phyloP scores from a whole-genome alignment of 2,888 invertebrate species.

The Halictus quadricinctus region DNA sequence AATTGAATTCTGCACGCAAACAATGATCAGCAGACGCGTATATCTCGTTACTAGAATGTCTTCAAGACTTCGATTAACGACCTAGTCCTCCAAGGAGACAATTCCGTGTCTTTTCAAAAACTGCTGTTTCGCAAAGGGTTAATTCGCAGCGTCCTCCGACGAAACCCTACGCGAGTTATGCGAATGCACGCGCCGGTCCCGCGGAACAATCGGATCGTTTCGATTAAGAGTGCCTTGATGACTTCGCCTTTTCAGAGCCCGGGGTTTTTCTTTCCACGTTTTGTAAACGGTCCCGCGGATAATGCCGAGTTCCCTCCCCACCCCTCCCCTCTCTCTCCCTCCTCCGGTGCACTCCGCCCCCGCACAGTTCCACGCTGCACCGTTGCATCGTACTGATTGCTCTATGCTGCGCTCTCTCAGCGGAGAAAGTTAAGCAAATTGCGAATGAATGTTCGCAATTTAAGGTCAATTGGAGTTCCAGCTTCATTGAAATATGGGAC shows the following conservation, averaged over 20 bases:
- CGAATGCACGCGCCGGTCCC: not conserved
- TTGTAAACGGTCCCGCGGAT: constrained; percentile 6
- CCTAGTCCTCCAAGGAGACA: not conserved
- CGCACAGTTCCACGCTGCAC: constrained; percentile 17
- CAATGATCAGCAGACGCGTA: not conserved
- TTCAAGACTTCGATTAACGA: not conserved
- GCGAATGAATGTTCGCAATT: constrained; percentile 51
- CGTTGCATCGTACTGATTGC: constrained; percentile 52
- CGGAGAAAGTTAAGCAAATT: constrained; percentile 44
- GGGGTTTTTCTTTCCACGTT: not conserved
- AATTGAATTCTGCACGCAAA: not conserved
- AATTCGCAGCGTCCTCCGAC: constrained; percentile 3
- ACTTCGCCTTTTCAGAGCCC: not conserved
- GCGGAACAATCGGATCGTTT: constrained; percentile 8
- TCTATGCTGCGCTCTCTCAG: constrained; percentile 17
- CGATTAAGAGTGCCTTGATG: constrained; percentile 33
- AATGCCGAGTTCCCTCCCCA: not conserved
- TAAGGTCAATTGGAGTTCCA: constrained; percentile 53
- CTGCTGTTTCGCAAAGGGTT: not conserved
- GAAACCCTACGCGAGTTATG: constrained; percentile 18
- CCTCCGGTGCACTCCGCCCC: not conserved
- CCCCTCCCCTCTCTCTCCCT: not conserved
- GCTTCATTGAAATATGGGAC: constrained; percentile 52
- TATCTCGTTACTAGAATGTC: not conserved
- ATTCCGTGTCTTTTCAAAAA: not conserved